A percentile compares a stretch with the other conserved stretches of the same genome.
Evolutionary conservation across 2,797 vertebrate species (phyloP).

Genomic region (Eulemur albifrons): DNA sequence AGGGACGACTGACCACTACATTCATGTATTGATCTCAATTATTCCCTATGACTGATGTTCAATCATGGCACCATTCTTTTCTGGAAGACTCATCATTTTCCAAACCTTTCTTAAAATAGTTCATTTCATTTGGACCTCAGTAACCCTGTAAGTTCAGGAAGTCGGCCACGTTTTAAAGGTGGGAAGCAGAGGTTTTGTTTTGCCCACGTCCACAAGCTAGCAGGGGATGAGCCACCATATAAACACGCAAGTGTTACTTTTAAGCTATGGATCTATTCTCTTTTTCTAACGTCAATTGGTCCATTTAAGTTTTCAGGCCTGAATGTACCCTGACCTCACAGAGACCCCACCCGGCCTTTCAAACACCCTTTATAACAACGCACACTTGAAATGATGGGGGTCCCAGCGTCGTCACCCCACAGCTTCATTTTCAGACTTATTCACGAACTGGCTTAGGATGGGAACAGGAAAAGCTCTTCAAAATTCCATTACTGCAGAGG

Average conservation of each 20-base stretch:
- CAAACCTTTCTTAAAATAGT: background rate
- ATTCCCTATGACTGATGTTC: background rate
- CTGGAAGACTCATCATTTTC: background rate
- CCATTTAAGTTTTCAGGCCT: background rate
- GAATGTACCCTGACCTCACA: background rate
- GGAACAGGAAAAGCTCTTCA: slow-evolving; percentile 15
- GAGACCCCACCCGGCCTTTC: background rate
- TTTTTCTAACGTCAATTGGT: background rate
- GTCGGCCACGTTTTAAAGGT: background rate
- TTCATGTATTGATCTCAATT: background rate
- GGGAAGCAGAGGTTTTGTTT: background rate
- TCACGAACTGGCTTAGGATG: background rate
- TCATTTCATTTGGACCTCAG: background rate
- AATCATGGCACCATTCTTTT: background rate
- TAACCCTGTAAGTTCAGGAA: background rate
- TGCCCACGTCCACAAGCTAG: no score
- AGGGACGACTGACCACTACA: background rate
- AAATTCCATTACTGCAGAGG: slow-evolving; percentile 41
- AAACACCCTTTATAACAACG: background rate
- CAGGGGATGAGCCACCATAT: fast-evolving
- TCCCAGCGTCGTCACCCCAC: background rate
- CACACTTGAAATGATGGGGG: background rate
- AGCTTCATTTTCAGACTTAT: background rate
- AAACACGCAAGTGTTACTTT: background rate
- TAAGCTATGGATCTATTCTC: background rate